Conservation (phyloP, 2,888 invertebrate genomes). For the Chaetogeoica ovagalla region DNA sequence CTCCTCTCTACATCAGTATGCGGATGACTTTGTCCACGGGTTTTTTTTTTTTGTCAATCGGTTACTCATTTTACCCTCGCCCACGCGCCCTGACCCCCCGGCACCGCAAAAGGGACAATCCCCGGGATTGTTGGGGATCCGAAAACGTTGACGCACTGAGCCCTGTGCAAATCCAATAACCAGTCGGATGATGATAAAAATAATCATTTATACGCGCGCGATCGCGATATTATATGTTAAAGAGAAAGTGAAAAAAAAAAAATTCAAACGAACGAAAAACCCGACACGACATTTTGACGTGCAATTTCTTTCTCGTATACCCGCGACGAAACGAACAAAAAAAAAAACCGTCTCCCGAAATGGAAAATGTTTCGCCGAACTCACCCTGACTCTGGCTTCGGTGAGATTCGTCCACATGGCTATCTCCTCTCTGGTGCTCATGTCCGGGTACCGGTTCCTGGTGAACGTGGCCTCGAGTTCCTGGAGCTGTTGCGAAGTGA, state of each 20-base stretch:
- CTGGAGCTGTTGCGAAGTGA: conserved; percentile 96
- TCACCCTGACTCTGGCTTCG: conserved; percentile 97
- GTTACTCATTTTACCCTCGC: conserved; percentile 45
- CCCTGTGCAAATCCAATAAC: conserved; percentile 53
- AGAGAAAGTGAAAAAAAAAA: conserved; percentile 15
- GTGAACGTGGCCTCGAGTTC: conserved; percentile 97
- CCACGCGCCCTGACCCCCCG: conserved; percentile 15
- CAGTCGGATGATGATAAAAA: conserved; percentile 49
- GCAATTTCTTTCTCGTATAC: neutral
- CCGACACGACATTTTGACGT: neutral
- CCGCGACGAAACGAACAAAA: neutral
- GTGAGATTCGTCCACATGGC: conserved; percentile 99
- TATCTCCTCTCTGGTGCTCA: conserved; percentile 98
- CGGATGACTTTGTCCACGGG: conserved; percentile 44
- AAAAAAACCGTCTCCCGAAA: neutral
- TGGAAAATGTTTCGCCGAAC: conserved; percentile 61
- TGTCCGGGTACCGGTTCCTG: conserved; percentile 97
- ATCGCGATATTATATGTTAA: conserved; percentile 21
- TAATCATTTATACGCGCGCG: conserved; percentile 44
- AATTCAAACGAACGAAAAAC: conserved; percentile 10
- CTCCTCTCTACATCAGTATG: conserved; percentile 5
- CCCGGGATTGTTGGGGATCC: conserved; percentile 54
- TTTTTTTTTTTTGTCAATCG: conserved; percentile 49
- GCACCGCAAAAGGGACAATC: conserved; percentile 54
- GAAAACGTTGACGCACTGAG: conserved; percentile 51